Conservation (phyloP, 2,888 invertebrate species). For the Aelia acuminata region DNA sequence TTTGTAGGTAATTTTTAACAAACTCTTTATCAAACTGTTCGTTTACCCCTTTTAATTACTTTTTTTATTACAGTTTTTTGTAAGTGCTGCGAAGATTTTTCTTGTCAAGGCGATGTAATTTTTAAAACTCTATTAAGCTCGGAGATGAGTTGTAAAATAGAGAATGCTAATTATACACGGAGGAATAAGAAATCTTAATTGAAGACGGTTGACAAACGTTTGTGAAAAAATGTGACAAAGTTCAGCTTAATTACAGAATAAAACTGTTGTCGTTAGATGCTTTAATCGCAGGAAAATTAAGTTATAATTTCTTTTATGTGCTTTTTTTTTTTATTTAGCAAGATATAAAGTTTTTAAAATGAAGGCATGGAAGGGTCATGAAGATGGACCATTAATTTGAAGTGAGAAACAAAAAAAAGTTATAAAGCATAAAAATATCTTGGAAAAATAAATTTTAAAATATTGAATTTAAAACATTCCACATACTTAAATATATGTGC, state of each 20-base stretch:
- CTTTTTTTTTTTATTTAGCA: too few species aligned
- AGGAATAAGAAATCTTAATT: conserved; percentile 4
- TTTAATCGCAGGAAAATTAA: not conserved
- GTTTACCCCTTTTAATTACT: not conserved
- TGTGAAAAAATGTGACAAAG: conserved; percentile 26
- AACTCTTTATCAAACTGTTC: not conserved
- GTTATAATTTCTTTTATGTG: not conserved
- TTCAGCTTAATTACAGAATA: not conserved
- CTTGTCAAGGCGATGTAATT: not conserved
- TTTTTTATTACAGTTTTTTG: too few species aligned
- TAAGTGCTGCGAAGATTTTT: too few species aligned
- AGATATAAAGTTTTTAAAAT: too few species aligned
- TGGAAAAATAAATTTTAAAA: too few species aligned
- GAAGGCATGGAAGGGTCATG: too few species aligned
- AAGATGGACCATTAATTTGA: too few species aligned
- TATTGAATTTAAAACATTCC: too few species aligned
- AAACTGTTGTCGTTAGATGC: not conserved
- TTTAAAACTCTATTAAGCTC: not conserved
- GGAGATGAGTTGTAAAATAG: not conserved
- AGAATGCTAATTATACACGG: not conserved
- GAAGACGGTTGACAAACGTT: conserved; percentile 20
- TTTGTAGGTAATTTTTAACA: too few species aligned
- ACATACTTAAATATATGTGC: too few species aligned
- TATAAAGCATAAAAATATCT: too few species aligned
- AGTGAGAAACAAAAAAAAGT: too few species aligned